Conservation (phyloP, 35 echinoderm and acorn worm species). For the Nesometra sesokonis region DNA sequence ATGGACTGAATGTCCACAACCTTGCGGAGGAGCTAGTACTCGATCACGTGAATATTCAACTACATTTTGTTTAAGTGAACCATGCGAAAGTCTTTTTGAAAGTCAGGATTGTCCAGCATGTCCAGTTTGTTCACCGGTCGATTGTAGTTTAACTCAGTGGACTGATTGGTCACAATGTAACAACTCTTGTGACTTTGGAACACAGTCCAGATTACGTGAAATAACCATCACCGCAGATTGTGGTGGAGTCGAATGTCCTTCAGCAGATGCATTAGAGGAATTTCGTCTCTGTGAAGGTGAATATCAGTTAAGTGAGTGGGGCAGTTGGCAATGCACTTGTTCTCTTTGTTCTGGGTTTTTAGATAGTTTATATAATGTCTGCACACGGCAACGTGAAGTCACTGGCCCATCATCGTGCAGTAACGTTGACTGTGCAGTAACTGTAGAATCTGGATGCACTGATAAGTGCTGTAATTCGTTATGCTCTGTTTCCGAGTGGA, state of each 20-base stretch:
- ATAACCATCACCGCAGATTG: neutral
- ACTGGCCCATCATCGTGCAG: neutral
- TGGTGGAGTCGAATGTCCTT: neutral
- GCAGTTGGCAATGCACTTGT: neutral
- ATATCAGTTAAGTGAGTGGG: neutral
- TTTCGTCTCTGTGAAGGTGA: neutral
- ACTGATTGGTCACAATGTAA: neutral
- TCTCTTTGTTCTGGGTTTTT: neutral
- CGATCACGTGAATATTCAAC: neutral
- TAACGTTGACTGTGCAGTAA: neutral
- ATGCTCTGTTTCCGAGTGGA: neutral
- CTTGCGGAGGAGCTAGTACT: neutral
- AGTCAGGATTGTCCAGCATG: neutral
- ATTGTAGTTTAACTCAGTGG: neutral
- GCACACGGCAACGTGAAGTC: neutral
- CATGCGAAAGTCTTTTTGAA: neutral
- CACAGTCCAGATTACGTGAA: neutral
- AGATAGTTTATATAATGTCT: neutral
- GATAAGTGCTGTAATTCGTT: neutral
- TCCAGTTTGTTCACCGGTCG: neutral
- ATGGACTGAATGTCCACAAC: neutral
- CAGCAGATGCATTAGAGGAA: neutral
- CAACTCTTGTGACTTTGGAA: neutral
- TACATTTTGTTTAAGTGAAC: neutral
- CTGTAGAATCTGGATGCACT: neutral